A percentile compares a stretch with the other conserved stretches of the same genome.
phyloP scores from a whole-genome alignment of 2,113 vertebrate species.

The Accipiter cooperii region DNA sequence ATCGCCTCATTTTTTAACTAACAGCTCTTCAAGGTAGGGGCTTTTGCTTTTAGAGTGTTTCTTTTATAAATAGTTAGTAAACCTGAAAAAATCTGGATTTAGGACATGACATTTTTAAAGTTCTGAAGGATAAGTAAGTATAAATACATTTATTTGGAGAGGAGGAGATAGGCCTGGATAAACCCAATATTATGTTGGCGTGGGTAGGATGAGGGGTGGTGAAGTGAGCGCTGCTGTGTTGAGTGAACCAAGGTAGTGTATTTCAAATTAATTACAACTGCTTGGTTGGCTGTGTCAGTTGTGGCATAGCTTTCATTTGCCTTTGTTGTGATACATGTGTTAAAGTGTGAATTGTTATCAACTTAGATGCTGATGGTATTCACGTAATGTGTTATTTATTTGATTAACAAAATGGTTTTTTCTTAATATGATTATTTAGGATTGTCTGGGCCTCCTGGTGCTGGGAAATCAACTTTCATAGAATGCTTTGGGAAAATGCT shows the following conservation, averaged over 20 bases:
- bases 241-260: not conserved
- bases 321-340: not conserved
- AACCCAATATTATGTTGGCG: not conserved
- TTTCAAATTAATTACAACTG: not conserved
- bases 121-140: not conserved
- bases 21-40: not conserved
- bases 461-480: constrained; percentile 96
- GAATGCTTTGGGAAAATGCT: constrained; percentile 97
- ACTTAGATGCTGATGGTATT: not conserved
- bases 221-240: not conserved
- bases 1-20: not conserved
- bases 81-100: not conserved
- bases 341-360: not conserved
- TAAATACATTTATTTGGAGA: not conserved
- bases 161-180: not conserved
- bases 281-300: not conserved
- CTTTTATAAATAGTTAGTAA: not conserved
- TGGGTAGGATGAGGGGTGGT: not conserved
- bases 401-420: not conserved
- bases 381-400: not conserved
- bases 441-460: constrained; percentile 93
- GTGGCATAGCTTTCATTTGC: not conserved
- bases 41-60: not conserved
- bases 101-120: not conserved
- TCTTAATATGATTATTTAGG: constrained; percentile 66